A percentile compares a stretch with the other conserved stretches of the same genome.
phyloP scores from a whole-genome alignment of 2,888 invertebrate species.

The Clunio marinus region DNA sequence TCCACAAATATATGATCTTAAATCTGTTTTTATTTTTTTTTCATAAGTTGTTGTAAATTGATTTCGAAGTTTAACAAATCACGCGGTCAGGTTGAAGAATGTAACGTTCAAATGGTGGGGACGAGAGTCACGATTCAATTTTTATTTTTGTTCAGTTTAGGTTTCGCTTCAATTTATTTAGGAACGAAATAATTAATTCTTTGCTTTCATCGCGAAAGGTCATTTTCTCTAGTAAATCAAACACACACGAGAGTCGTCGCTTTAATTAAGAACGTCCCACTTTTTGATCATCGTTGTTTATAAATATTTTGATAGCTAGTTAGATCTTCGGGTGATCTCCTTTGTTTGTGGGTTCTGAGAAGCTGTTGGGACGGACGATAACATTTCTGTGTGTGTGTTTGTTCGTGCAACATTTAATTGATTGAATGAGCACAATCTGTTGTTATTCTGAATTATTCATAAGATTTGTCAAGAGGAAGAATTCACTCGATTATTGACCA shows the following conservation, averaged over 20 bases:
- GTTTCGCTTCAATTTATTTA: neutral
- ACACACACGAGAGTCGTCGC: neutral
- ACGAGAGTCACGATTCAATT: neutral
- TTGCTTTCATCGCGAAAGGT: neutral
- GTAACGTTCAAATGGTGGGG: neutral
- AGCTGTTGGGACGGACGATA: neutral
- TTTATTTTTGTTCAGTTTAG: neutral
- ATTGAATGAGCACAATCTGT: slow-evolving; percentile 13
- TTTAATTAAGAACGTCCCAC: slow-evolving; percentile 13
- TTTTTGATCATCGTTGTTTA: neutral
- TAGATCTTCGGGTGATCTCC: neutral
- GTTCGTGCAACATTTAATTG: slow-evolving; percentile 8
- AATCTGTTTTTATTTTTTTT: neutral
- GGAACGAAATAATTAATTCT: neutral
- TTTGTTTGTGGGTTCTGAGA: neutral
- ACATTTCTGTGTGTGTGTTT: no score
- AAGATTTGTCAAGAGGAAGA: neutral
- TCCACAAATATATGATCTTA: no score
- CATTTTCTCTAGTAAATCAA: neutral
- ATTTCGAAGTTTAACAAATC: neutral
- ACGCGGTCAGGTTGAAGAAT: neutral
- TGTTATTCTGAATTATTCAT: slow-evolving; percentile 6
- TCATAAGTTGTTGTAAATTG: neutral
- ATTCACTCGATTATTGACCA: neutral
- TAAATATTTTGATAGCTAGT: slow-evolving; percentile 12